A percentile compares a stretch with the other conserved stretches of the same genome.
These are phyloP conservation scores for Hetaerina americana DNA, from an alignment of 1,140 invertebrate species.

Conservation along the genomic window DNA sequence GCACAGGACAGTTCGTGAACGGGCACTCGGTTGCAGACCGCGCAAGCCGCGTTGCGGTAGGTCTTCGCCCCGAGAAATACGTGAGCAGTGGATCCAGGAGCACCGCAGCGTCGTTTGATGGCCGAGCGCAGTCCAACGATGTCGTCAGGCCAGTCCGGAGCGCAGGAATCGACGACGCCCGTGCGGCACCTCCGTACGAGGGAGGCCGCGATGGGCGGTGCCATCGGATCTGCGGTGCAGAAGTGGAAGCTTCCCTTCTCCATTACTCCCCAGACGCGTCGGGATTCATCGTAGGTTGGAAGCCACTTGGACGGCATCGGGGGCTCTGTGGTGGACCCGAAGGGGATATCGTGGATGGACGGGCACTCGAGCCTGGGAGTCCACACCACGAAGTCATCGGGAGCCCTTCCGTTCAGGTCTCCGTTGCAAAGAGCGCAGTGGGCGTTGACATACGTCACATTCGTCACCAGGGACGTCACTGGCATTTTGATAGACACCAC, in stretches of 20 bases:
- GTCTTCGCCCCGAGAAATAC: constrained; percentile 26
- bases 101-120: background rate
- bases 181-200: background rate
- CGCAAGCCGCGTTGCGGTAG: constrained; percentile 43
- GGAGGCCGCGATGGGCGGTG: background rate
- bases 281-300: background rate
- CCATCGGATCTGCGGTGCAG: background rate
- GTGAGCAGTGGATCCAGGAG: constrained; percentile 30
- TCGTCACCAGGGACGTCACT: constrained; percentile 28
- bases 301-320: background rate
- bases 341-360: constrained; percentile 12
- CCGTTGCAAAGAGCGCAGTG: constrained; percentile 42
- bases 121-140: background rate
- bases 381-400: constrained; percentile 25
- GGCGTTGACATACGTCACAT: constrained; percentile 38
- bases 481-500: constrained; percentile 33
- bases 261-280: background rate
- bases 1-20: constrained; percentile 28
- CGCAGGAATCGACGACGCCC: background rate
- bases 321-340: background rate
- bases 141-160: background rate
- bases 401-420: constrained; percentile 15
- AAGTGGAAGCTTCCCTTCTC: background rate
- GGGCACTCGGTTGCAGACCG: constrained; percentile 35
- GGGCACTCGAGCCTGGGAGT: constrained; percentile 30